Evolutionary conservation across 2,113 vertebrate genomes (phyloP).

Genomic region (Charadrius vociferus): DNA sequence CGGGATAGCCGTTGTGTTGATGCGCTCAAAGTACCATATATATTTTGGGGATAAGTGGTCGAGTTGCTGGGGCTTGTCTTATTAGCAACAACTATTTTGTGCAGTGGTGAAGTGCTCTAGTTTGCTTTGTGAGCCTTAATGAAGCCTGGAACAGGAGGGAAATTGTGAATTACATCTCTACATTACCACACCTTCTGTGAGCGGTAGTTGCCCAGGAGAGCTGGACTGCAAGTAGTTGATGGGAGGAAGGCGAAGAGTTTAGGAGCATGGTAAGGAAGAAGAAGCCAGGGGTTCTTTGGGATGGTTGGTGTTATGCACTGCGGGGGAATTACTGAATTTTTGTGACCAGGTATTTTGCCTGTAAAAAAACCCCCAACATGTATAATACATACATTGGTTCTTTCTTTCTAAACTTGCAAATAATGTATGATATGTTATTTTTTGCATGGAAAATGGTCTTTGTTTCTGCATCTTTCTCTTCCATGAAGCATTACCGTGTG

Average conservation of each 20-base stretch:
- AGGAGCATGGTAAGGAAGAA: not conserved
- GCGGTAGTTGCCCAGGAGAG: not conserved
- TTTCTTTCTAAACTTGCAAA: not conserved
- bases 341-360: not conserved
- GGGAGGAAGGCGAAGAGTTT: not conserved
- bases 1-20: rapidly evolving
- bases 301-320: not conserved
- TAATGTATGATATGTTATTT: not conserved
- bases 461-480: not conserved
- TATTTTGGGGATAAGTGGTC: not conserved
- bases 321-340: not conserved
- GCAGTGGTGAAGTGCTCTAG: not conserved
- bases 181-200: not conserved
- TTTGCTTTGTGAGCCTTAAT: not conserved
- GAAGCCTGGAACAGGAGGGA: not conserved
- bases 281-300: not conserved
- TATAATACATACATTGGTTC: not conserved
- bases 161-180: not conserved
- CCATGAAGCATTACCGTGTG: not conserved
- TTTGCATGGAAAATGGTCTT: not conserved
- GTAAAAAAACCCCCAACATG: not conserved
- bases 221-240: not conserved
- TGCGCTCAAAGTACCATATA: not conserved
- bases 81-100: not conserved
- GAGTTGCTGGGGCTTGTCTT: not conserved